Evolutionary conservation across 2,797 vertebrate genomes (phyloP), one percentile per base, ranked within the genome.

Genomic region (Sorex maritimensis): DNA sequence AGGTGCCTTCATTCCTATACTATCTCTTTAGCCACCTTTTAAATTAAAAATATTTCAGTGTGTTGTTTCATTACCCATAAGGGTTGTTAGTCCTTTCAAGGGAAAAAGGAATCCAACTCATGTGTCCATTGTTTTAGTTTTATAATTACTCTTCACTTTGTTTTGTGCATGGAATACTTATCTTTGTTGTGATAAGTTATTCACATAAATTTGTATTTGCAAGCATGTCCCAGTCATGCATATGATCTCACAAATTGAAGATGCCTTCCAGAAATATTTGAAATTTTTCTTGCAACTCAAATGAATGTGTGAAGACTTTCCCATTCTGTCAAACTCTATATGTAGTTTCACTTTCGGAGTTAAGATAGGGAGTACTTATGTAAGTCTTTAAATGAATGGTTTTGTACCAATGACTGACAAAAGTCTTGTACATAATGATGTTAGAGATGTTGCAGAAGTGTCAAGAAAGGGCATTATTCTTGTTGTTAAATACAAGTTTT

Each of bases 231-330:
- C 34, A 55, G 55, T 92, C 82, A 80, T 80, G 46, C 46, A 41
- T 90, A 49, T 71, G 67, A 67, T 81, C 86, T 95, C 30, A 88
- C 52, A 93, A 75, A 88, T 75, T 72, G 79, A 93, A 88, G 86
- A 69, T 74, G 82, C 95, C 63, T 92, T 95, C 73, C 86, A 93
- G 86, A 95, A 95, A 95, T 96, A 93, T 55, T 95, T 96, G 86
- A 92, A 92, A 96, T 96, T 96, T 67, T 94, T 96, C 83, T 69
- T 95, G 49, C 41, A 92, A 58, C 86, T 88, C 44, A 78, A 78
- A 86, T 86, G 77, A 41, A 65, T 93, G 58, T 93, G 38, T 93
- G 69, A 93, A 90, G 88, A 91, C 73, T 95, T 96, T 95, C 86
- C 80, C 68, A 89, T 71, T 91, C 30, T 92, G 73, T 69, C 84